A percentile compares a stretch with the other conserved stretches of the same genome.
Conservation (phyloP, 1,140 invertebrate genomes). For the Lepidurus couesii region DNA sequence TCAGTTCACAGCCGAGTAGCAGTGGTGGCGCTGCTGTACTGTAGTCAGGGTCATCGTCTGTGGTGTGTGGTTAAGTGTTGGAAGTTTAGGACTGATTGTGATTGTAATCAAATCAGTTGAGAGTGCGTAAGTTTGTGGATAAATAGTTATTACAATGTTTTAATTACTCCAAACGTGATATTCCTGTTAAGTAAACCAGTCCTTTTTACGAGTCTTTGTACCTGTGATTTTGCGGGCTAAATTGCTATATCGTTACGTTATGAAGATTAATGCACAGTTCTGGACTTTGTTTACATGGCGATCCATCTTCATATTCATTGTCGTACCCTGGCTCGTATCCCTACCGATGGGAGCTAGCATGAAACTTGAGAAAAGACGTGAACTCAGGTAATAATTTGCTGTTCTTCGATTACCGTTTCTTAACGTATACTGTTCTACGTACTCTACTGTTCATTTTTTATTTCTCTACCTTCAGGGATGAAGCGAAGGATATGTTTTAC, state of each 20-base stretch:
- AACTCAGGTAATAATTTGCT: background rate
- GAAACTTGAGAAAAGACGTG: background rate
- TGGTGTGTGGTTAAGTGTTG: background rate
- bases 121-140: background rate
- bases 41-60: background rate
- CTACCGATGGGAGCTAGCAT: background rate
- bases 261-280: conserved; percentile 13
- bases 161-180: background rate
- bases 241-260: background rate
- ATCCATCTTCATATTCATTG: background rate
- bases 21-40: conserved; percentile 3
- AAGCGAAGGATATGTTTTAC: conserved; percentile 91
- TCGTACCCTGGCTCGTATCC: background rate
- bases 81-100: background rate
- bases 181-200: background rate
- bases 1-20: background rate
- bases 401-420: background rate
- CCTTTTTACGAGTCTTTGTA: background rate
- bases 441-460: background rate
- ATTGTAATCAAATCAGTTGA: background rate
- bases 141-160: background rate
- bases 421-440: background rate
- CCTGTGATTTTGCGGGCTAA: background rate
- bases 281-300: conserved; percentile 17
- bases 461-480: conserved; percentile 56